Percentiles rank a stretch among this genome's conserved stretches.
phyloP scores from a whole-genome alignment of 1,140 invertebrate species.

The Drosophila orena region DNA sequence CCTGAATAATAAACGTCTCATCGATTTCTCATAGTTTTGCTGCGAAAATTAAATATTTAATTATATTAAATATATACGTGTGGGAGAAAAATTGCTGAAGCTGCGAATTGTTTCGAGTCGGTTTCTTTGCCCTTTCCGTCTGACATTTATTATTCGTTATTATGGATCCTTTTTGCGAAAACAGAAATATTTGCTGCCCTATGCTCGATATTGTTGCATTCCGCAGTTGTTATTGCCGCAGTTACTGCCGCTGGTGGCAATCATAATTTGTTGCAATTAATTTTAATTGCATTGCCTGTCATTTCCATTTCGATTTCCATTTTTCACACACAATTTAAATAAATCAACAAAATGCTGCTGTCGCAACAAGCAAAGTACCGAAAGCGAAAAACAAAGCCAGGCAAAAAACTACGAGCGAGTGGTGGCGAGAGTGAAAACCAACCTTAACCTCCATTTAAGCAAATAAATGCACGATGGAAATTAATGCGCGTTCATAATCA shows the following conservation, averaged over 20 bases:
- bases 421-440: constrained; percentile 10
- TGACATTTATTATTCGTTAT: constrained; percentile 32
- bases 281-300: constrained; percentile 79
- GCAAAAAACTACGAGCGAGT: background rate
- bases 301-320: constrained; percentile 75
- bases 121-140: background rate
- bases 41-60: constrained; percentile 8
- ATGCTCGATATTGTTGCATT: constrained; percentile 33
- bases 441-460: constrained; percentile 72
- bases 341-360: constrained; percentile 70
- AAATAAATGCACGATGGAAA: constrained; percentile 80
- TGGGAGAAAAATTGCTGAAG: constrained; percentile 7
- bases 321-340: constrained; percentile 83
- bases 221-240: constrained; percentile 9
- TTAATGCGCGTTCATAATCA: constrained; percentile 57
- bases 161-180: constrained; percentile 12
- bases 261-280: constrained; percentile 80
- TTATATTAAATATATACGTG: constrained; percentile 3
- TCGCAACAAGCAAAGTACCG: constrained; percentile 28
- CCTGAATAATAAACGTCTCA: constrained; percentile 1
- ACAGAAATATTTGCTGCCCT: constrained; percentile 23
- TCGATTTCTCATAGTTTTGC: constrained; percentile 8
- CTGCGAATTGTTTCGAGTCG: background rate
- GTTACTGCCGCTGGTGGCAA: constrained; percentile 35
- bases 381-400: constrained; percentile 11